Percentiles rank a stretch among this genome's conserved stretches.
Conservation (phyloP, 2,113 vertebrate genomes). For the Holacanthus passer region DNA sequence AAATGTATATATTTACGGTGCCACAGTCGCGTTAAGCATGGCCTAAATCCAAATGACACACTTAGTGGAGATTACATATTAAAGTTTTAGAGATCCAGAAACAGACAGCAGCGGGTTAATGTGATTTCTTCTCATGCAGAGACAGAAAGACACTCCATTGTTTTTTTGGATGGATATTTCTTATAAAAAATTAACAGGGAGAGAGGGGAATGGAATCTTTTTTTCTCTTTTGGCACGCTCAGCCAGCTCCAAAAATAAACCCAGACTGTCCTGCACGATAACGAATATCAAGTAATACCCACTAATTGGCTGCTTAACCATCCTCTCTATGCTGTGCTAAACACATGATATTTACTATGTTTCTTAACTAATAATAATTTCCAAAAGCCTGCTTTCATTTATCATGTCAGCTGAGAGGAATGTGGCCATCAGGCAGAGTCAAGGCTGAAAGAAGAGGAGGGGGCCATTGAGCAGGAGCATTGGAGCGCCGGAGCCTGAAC, state of each 20-base stretch:
- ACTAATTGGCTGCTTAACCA: neutral
- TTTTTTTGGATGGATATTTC: slow-evolving; percentile 26
- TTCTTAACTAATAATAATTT: neutral
- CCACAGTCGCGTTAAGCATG: slow-evolving; percentile 13
- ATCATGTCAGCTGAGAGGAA: slow-evolving; percentile 55
- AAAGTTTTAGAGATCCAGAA: slow-evolving; percentile 21
- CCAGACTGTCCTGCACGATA: neutral
- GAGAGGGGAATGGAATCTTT: slow-evolving; percentile 36
- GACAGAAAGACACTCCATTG: neutral
- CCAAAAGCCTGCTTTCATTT: slow-evolving; percentile 29
- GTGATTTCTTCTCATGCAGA: slow-evolving; percentile 1
- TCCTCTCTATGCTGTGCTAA: neutral
- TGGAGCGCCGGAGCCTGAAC: slow-evolving; percentile 60
- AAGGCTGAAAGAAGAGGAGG: slow-evolving; percentile 30
- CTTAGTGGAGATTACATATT: slow-evolving; percentile 26
- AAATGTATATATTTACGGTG: neutral
- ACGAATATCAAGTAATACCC: neutral
- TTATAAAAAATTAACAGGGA: slow-evolving; percentile 53
- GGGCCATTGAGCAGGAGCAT: slow-evolving; percentile 40
- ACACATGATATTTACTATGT: slow-evolving; percentile 10
- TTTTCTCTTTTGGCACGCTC: slow-evolving; percentile 38
- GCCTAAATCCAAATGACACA: slow-evolving; percentile 46
- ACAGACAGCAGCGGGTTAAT: slow-evolving; percentile 32
- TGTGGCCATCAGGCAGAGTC: slow-evolving; percentile 31
- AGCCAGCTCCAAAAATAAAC: slow-evolving; percentile 52